Conservation (phyloP, 2,888 invertebrate species). For the Chouioia cunea region DNA sequence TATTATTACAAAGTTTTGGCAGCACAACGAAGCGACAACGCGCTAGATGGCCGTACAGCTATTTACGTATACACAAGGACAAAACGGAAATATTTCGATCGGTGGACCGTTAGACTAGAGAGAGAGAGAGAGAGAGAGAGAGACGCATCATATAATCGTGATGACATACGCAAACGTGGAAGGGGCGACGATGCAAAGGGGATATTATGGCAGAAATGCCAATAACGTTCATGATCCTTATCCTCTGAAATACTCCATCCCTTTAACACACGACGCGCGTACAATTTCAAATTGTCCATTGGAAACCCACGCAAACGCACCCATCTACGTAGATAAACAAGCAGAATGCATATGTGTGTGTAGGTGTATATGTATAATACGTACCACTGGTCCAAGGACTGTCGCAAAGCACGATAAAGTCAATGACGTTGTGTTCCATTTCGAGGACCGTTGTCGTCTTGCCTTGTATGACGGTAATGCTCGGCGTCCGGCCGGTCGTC, state of each 20-base stretch:
- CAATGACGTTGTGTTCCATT: conserved; percentile 98
- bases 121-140: too few relatives aligned
- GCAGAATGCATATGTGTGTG: too few relatives aligned
- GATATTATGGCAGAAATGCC: conserved; percentile 23
- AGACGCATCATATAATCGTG: too few relatives aligned
- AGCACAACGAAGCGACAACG: too few relatives aligned
- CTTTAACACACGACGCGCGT: background rate
- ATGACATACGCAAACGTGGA: too few relatives aligned
- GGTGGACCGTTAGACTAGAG: too few relatives aligned
- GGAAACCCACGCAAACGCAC: background rate
- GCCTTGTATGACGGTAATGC: conserved; percentile 95
- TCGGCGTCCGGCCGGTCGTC: conserved; percentile 86
- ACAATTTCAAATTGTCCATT: conserved; percentile 10
- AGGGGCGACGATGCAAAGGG: background rate
- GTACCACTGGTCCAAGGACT: conserved; percentile 93
- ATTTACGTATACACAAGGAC: too few relatives aligned
- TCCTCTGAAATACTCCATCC: conserved; percentile 11
- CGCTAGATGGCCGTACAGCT: too few relatives aligned
- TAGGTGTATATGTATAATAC: conserved; percentile 51
- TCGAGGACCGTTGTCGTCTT: conserved; percentile 97
- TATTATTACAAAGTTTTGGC: too few relatives aligned
- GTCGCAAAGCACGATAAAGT: conserved; percentile 96
- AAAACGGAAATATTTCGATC: too few relatives aligned
- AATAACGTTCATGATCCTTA: conserved; percentile 28
- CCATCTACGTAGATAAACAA: too few relatives aligned